Evolutionary conservation across 2,797 vertebrate genomes (phyloP).

Genomic region (Tiaroga cobitis): DNA sequence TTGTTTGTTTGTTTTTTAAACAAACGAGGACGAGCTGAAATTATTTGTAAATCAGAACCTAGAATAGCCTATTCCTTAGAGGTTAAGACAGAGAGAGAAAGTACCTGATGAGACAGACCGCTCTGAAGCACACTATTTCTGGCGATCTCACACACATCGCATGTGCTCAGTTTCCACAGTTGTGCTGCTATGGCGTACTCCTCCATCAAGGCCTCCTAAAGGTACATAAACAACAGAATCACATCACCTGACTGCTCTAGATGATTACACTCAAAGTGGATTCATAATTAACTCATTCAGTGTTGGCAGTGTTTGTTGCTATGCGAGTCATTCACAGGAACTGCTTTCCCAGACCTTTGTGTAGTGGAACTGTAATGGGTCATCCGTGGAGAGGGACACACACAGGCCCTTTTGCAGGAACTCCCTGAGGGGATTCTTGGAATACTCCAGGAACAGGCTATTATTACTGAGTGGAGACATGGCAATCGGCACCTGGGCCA

Average conservation of each 20-base stretch:
- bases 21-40: neutral
- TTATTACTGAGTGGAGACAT: conserved; percentile 99
- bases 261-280: neutral
- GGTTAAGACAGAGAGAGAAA: neutral
- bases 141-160: conserved; percentile 95
- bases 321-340: neutral
- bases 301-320: neutral
- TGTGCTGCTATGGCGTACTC: conserved; percentile 98
- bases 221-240: neutral
- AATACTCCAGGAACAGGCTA: conserved; percentile 95
- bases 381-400: conserved; percentile 94
- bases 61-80: neutral
- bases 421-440: conserved; percentile 93
- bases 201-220: conserved; percentile 95
- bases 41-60: neutral
- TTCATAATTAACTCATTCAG: neutral
- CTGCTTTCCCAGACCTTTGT: conserved; percentile 85
- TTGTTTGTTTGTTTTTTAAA: neutral
- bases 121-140: conserved; percentile 96
- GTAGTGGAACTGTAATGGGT: conserved; percentile 98
- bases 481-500: conserved; percentile 95
- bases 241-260: neutral
- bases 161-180: conserved; percentile 97
- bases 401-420: conserved; percentile 94
- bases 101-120: conserved; percentile 91